These are phyloP conservation scores for Brachionus manjavacas DNA, from an alignment of 1,140 invertebrate genomes.

Conservation along the genomic window DNA sequence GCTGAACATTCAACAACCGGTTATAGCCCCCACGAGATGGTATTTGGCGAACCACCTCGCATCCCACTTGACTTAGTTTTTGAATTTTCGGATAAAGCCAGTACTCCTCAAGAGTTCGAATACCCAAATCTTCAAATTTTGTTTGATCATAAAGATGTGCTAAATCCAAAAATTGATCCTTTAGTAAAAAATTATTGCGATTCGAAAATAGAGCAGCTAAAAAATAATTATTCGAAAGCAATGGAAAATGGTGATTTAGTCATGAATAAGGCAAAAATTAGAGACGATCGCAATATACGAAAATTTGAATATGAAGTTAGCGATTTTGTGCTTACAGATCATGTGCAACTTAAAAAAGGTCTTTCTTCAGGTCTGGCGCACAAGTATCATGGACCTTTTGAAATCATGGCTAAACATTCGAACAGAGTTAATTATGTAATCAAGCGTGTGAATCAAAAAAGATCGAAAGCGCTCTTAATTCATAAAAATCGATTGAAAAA, in stretches of 20 bases:
- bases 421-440: neutral
- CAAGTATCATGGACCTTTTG: neutral
- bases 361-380: too few species aligned
- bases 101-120: neutral
- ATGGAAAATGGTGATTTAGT: neutral
- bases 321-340: too few species aligned
- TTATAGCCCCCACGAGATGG: too few species aligned
- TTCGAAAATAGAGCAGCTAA: too few species aligned
- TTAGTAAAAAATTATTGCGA: too few species aligned
- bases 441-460: neutral
- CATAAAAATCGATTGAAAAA: neutral
- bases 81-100: too few species aligned
- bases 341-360: too few species aligned
- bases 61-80: too few species aligned
- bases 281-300: neutral
- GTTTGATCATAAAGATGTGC: neutral
- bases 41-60: too few species aligned
- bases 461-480: neutral
- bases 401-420: neutral
- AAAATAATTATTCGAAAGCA: too few species aligned
- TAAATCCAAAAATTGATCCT: neutral
- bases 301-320: neutral
- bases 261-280: neutral
- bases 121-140: neutral
- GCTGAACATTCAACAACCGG: too few species aligned